phyloP scores from a whole-genome alignment of 2,888 invertebrate species.

The Sycophila texana region DNA sequence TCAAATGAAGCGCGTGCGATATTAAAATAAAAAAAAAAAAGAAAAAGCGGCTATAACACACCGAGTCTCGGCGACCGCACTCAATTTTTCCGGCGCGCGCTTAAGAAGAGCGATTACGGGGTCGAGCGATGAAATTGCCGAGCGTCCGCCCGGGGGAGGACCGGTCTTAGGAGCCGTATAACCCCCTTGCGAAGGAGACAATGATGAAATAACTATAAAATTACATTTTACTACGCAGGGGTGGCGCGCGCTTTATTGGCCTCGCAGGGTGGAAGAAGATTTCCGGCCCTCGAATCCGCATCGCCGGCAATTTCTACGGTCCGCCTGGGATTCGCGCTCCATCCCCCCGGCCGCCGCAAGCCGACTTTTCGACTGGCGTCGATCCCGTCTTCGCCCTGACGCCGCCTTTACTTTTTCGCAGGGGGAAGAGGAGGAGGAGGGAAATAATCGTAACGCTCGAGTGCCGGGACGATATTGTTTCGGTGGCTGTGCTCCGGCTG shows the following conservation, averaged over 20 bases:
- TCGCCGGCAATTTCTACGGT: constrained; percentile 50
- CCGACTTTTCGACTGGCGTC: not conserved
- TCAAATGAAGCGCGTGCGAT: no score
- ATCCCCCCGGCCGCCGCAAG: no score
- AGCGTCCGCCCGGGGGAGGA: no score
- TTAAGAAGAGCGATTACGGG: constrained; percentile 16
- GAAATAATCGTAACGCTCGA: not conserved
- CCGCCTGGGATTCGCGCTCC: constrained; percentile 12
- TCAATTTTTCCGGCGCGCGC: not conserved
- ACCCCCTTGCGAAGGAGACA: constrained; percentile 56
- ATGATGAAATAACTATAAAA: constrained; percentile 69
- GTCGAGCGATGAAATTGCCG: not conserved
- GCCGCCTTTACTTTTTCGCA: not conserved
- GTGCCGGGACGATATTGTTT: constrained; percentile 1
- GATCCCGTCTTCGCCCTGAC: not conserved
- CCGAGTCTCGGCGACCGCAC: no score
- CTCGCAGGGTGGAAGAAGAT: constrained; percentile 55
- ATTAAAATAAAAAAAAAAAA: no score
- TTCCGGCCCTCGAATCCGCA: constrained; percentile 49
- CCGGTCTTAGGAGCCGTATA: constrained; percentile 14
- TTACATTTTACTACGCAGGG: constrained; percentile 63
- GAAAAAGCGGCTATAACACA: no score
- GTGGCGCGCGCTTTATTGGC: constrained; percentile 63
- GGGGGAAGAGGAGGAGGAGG: not conserved
- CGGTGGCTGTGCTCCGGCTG: not conserved